Percentiles rank a stretch among this genome's conserved stretches.
phyloP scores from a whole-genome alignment of 2,888 invertebrate species.

The Hyles lineata region DNA sequence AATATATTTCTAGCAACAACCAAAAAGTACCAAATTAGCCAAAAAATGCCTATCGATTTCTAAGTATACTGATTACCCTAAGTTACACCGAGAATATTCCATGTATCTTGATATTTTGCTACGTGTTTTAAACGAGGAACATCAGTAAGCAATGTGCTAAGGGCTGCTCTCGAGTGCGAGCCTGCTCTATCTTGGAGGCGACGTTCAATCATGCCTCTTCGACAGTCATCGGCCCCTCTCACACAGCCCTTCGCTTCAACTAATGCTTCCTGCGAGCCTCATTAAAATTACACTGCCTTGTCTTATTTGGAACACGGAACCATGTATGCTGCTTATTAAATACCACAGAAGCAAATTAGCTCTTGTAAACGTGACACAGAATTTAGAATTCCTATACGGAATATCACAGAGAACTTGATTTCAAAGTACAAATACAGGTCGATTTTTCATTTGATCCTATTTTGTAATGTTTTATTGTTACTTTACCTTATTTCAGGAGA shows the following conservation, averaged over 20 bases:
- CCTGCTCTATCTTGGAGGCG: conserved; percentile 58
- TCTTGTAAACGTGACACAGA: too few species aligned
- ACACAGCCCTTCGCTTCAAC: conserved; percentile 41
- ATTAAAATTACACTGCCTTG: conserved; percentile 41
- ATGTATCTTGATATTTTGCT: conserved; percentile 34
- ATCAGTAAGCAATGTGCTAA: conserved; percentile 44
- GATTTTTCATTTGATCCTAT: too few species aligned
- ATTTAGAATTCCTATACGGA: too few species aligned
- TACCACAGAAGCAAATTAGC: too few species aligned
- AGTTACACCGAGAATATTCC: neutral
- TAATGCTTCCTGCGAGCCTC: conserved; percentile 49
- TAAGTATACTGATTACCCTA: too few species aligned
- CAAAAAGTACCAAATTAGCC: too few species aligned
- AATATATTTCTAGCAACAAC: too few species aligned
- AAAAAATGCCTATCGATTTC: too few species aligned
- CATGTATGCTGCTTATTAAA: neutral
- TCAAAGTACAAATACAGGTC: too few species aligned
- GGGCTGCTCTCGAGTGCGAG: conserved; percentile 43
- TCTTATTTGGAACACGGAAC: neutral
- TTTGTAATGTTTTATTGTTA: too few species aligned
- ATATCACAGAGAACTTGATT: too few species aligned
- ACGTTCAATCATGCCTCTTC: conserved; percentile 56
- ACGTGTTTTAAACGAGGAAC: conserved; percentile 44
- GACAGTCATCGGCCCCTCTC: conserved; percentile 57
- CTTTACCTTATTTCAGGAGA: too few species aligned